Conservation (phyloP, 2,797 vertebrate genomes). For the Intellagama lesueurii region DNA sequence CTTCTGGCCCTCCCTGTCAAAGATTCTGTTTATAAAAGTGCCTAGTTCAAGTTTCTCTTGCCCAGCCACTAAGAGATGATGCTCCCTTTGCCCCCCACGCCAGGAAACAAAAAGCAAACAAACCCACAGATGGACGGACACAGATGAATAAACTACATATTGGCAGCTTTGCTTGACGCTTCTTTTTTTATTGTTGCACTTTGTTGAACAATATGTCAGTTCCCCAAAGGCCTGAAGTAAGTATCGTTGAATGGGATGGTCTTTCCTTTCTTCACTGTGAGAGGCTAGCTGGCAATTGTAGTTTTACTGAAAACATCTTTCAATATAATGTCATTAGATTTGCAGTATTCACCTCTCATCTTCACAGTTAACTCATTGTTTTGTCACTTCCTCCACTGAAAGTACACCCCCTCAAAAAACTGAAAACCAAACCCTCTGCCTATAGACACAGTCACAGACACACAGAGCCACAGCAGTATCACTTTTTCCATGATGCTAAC, state of each 20-base stretch:
- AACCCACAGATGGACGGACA: no score
- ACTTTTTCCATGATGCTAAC: background rate
- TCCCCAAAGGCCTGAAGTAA: background rate
- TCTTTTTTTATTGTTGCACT: background rate
- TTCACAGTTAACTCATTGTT: background rate
- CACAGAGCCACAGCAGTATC: background rate
- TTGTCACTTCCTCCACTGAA: background rate
- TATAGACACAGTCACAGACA: background rate
- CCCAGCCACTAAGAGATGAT: background rate
- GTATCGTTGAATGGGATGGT: background rate
- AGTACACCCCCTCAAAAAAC: accelerated
- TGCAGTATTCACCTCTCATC: background rate
- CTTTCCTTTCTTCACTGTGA: background rate
- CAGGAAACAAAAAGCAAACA: no score
- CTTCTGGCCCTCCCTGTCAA: background rate
- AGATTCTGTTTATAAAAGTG: background rate
- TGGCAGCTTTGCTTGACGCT: background rate
- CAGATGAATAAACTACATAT: no score
- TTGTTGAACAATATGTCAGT: background rate
- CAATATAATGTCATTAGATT: background rate
- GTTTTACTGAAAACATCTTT: background rate
- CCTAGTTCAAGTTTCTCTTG: background rate
- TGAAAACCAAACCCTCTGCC: background rate
- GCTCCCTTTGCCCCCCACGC: background rate
- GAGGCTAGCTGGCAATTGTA: background rate